Base-by-base conservation (phyloP, 1,140 invertebrate genomes). In the Drosophila truncata region DNA sequence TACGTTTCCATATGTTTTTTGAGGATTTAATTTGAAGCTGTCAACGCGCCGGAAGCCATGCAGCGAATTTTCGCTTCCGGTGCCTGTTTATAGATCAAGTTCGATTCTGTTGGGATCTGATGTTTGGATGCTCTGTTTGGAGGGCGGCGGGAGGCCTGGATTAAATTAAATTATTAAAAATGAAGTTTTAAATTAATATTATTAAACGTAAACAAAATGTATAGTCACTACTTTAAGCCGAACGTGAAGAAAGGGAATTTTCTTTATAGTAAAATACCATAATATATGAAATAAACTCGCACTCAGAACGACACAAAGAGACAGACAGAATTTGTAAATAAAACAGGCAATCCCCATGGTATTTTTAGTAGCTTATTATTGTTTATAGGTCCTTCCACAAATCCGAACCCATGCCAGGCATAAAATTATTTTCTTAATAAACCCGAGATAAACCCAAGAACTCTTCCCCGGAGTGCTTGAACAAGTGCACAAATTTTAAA, bases 211-310 rank as follows among this genome's bases (percentile, higher is more conserved):
- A 90, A 91, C 79, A 81, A 92, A 92, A 92, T 92, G 91, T 92
- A 92, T 92, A 92, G 91, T 92, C 91, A 92, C 91, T 92, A 92
- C 82, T 92, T 92, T 92, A 92, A 92, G 91, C 71, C 75, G 80
- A 80, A 73, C 42, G 69, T 60, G 55, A 70, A 61, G 41, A 78
- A 70, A 82, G 37, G 70, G 52, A 63, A 85, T 61, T 91, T 70
- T 85, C 67, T 74, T 82, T 69, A 78, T 79, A 90, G 71, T 59
- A 69, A 80, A 76, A 79, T 82, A 82, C 78, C 65, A 87, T 69
- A 59, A 69, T 23, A 55, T 55, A 55, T 55, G 14, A 70, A 87
- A 81, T 72, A 70, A 71, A 73, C 74, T 65, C 42, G 69, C 62
- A 80, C 63, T 67, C 47, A 74, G 62, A 37, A 55, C 8, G 52